Conservation (phyloP, 1,140 invertebrate species). For the Wasmannia auropunctata region DNA sequence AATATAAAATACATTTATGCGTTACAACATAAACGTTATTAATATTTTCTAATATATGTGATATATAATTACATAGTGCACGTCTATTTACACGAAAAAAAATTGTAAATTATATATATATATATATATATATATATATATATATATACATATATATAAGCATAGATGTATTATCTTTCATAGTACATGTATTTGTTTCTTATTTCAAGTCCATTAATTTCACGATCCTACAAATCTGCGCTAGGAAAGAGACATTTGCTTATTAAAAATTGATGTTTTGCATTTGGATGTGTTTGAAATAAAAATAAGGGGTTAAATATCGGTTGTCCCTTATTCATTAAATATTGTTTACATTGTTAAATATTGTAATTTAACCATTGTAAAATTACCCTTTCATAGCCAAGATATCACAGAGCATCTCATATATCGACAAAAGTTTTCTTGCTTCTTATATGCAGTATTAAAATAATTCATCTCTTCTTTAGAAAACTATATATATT, state of each 20-base stretch:
- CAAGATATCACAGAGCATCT: constrained; percentile 71
- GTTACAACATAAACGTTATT: background rate
- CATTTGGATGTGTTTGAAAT: constrained; percentile 18
- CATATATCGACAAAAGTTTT: constrained; percentile 62
- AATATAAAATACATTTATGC: background rate
- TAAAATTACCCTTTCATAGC: constrained; percentile 68
- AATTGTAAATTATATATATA: no score
- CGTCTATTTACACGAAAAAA: background rate
- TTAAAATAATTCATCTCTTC: constrained; percentile 66
- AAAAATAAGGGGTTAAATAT: constrained; percentile 1
- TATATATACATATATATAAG: no score
- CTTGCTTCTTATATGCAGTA: constrained; percentile 52
- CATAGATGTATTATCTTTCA: background rate
- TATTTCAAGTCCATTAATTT: constrained; percentile 8
- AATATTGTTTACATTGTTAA: no score
- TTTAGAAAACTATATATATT: constrained; percentile 65
- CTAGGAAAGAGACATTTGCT: constrained; percentile 7
- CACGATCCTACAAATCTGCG: background rate
- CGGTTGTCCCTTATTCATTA: background rate
- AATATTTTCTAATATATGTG: constrained; percentile 8
- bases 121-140: no score
- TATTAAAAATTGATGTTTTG: background rate
- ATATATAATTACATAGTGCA: constrained; percentile 21
- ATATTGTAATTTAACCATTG: constrained; percentile 23
- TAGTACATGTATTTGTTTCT: background rate